These are phyloP conservation scores for Tigriopus japonicus DNA, from an alignment of 1,140 invertebrate genomes.

Conservation along the genomic window DNA sequence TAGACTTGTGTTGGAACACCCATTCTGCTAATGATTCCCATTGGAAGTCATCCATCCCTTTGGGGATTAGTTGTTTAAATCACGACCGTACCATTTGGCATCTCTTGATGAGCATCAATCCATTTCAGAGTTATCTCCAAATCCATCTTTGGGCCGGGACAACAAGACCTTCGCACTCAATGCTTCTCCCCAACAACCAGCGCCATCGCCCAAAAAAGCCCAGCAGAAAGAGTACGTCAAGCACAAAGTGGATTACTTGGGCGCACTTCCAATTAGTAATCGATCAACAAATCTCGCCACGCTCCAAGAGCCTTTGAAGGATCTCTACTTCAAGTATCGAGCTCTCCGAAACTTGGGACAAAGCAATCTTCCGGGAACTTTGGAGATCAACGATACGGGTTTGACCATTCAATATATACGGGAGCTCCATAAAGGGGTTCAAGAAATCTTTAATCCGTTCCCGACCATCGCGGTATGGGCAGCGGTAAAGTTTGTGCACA, in stretches of 20 bases:
- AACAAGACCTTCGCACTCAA: background rate
- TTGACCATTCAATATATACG: conserved; percentile 33
- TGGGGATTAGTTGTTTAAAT: background rate
- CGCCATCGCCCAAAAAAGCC: background rate
- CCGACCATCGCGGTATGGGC: conserved; percentile 79
- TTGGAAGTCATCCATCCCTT: background rate
- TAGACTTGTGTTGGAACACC: too few relatives aligned
- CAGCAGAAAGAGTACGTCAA: conserved; percentile 13
- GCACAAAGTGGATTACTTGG: conserved; percentile 49
- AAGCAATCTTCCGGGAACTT: conserved; percentile 30
- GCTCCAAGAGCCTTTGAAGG: conserved; percentile 53
- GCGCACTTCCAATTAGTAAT: conserved; percentile 48
- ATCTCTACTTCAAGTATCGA: conserved; percentile 49
- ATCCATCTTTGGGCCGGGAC: conserved; percentile 1
- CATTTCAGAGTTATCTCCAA: background rate
- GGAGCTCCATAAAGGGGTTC: conserved; percentile 31
- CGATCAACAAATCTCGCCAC: conserved; percentile 61
- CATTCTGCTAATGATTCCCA: too few relatives aligned
- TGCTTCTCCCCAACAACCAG: conserved; percentile 3
- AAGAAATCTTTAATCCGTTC: conserved; percentile 48
- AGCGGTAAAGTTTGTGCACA: conserved; percentile 44
- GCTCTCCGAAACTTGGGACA: conserved; percentile 24
- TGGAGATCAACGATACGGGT: conserved; percentile 48
- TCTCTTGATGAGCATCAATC: background rate
- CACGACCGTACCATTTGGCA: background rate